Evolutionary conservation across 2,888 invertebrate genomes (phyloP).

Genomic region (Parapristionchus giblindavisi): DNA sequence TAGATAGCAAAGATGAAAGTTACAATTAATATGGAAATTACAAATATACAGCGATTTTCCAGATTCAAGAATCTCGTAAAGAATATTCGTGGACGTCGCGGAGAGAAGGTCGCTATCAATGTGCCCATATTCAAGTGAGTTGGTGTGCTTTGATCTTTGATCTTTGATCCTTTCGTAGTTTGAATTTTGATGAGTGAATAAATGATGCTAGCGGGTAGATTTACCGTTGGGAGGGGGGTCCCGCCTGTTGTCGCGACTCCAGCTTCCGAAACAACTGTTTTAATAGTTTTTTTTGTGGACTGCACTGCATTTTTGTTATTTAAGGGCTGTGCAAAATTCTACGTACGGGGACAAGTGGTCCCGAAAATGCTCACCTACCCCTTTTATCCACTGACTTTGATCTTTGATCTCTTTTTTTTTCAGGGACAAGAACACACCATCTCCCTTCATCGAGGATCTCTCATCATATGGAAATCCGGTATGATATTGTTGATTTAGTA

Average conservation of each 20-base stretch:
- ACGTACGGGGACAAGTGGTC: too few relatives aligned
- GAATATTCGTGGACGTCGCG: conserved; percentile 89
- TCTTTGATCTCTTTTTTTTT: conserved; percentile 22
- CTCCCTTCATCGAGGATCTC: conserved; percentile 74
- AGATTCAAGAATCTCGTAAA: conserved; percentile 81
- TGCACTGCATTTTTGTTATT: not conserved
- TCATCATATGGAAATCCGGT: conserved; percentile 21
- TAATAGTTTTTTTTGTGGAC: not conserved
- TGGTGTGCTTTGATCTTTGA: conserved; percentile 71
- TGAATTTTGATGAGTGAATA: conserved; percentile 78
- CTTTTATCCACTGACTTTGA: not conserved
- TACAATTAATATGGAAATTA: too few relatives aligned
- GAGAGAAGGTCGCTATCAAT: conserved; percentile 94
- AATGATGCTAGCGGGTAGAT: not conserved
- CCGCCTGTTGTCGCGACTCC: too few relatives aligned
- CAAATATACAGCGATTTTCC: conserved; percentile 30
- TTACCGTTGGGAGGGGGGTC: not conserved
- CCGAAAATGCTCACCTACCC: not conserved
- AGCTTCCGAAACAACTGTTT: too few relatives aligned
- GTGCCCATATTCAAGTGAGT: conserved; percentile 84
- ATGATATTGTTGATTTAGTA: not conserved
- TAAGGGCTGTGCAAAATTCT: too few relatives aligned
- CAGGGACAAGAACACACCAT: conserved; percentile 82
- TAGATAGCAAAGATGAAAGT: too few relatives aligned
- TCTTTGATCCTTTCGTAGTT: conserved; percentile 73